Evolutionary conservation across 2,797 vertebrate species (phyloP).

Genomic region (Ctenochaetus hawaiiensis): DNA sequence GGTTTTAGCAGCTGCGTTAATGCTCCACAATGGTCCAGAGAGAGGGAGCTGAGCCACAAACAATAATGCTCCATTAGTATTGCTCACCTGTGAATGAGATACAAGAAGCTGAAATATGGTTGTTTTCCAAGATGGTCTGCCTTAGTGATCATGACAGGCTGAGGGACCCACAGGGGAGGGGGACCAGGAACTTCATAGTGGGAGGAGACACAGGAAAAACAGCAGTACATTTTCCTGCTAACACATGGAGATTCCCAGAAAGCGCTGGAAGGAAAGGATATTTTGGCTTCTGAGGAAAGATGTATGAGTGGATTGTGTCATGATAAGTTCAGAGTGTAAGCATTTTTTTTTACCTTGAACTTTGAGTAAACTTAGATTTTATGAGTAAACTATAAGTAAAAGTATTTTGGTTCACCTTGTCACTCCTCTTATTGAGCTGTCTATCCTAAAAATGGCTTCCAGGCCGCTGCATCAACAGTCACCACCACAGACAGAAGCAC

Average conservation of each 20-base stretch:
- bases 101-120: not conserved
- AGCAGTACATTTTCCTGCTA: slow-evolving; percentile 13
- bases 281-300: slow-evolving; percentile 19
- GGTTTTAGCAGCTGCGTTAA: slow-evolving; percentile 3
- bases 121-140: slow-evolving; percentile 12
- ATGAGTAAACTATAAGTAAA: not conserved
- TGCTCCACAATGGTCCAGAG: not conserved
- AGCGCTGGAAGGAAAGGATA: slow-evolving; percentile 6
- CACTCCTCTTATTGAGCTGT: slow-evolving; percentile 54
- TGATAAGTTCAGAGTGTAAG: slow-evolving; percentile 44
- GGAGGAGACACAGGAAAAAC: slow-evolving; percentile 15
- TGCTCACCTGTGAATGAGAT: slow-evolving; percentile 13
- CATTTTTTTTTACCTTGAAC: slow-evolving; percentile 61
- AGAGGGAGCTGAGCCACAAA: not conserved
- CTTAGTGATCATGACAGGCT: slow-evolving; percentile 1
- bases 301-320: slow-evolving; percentile 39
- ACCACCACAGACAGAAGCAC: slow-evolving; percentile 13
- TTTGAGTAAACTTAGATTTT: slow-evolving; percentile 7
- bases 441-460: slow-evolving; percentile 46
- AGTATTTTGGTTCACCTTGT: slow-evolving; percentile 53
- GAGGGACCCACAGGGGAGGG: slow-evolving; percentile 1
- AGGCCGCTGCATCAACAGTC: slow-evolving; percentile 5
- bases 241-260: slow-evolving; percentile 19
- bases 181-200: not conserved
- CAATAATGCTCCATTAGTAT: slow-evolving; percentile 1